Percentiles rank a stretch among this genome's conserved stretches.
Evolutionary conservation across 2,797 vertebrate genomes (phyloP).

Genomic region (Urosaurus nigricauda): DNA sequence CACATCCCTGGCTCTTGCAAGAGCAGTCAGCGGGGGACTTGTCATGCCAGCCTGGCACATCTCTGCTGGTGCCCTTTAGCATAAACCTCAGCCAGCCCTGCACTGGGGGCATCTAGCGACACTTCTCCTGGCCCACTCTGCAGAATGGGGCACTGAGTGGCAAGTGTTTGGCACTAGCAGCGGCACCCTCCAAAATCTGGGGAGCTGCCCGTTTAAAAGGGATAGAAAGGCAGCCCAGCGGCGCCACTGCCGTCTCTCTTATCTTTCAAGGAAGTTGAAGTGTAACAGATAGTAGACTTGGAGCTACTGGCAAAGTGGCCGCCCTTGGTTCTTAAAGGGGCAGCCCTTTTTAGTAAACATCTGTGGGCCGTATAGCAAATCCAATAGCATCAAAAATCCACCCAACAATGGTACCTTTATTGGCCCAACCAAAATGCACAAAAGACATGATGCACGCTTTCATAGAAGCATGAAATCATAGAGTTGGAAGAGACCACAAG

Average conservation of each 20-base stretch:
- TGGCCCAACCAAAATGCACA: too few relatives aligned
- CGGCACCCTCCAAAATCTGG: neutral
- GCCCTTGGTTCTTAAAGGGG: constrained; percentile 24
- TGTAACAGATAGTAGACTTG: neutral
- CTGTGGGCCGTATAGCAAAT: too few relatives aligned
- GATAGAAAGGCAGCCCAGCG: neutral
- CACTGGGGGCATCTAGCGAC: neutral
- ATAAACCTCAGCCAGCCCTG: neutral
- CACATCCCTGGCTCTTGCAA: neutral
- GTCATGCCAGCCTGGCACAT: neutral
- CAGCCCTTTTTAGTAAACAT: neutral
- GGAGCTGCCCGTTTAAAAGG: neutral
- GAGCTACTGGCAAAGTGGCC: neutral
- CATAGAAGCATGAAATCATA: too few relatives aligned
- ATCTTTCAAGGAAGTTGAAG: constrained; percentile 74
- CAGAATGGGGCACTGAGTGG: neutral
- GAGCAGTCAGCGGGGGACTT: neutral
- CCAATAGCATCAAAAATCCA: too few relatives aligned
- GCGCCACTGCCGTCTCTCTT: constrained; percentile 70
- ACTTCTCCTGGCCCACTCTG: neutral
- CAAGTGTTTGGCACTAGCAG: constrained; percentile 29
- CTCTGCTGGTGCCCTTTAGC: neutral
- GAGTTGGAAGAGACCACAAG: too few relatives aligned
- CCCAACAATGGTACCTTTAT: too few relatives aligned
- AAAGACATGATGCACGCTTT: too few relatives aligned